Percentiles rank a stretch among this genome's conserved stretches.
phyloP scores from a whole-genome alignment of 2,113 vertebrate genomes.

The Jaculus jaculus region DNA sequence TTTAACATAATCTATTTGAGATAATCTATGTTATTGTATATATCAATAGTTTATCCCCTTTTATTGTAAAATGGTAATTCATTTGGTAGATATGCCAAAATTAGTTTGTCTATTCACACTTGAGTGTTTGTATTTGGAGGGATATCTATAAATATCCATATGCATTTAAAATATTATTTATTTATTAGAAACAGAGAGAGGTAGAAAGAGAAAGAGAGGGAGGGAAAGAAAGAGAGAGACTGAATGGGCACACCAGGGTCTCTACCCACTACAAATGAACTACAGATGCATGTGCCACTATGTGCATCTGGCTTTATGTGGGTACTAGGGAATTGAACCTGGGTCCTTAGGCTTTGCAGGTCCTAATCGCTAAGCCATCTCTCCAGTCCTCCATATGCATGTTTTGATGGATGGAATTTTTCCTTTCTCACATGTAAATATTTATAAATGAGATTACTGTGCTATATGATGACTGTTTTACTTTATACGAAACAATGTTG shows the following conservation, averaged over 20 bases:
- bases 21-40: background rate
- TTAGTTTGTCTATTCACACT: background rate
- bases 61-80: slow-evolving; percentile 7
- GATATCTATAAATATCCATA: slow-evolving; percentile 18
- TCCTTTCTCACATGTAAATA: background rate
- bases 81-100: background rate
- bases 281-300: no score
- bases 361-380: no score
- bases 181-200: no score
- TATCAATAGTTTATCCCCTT: slow-evolving; percentile 3
- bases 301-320: no score
- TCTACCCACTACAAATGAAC: no score
- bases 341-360: no score
- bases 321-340: no score
- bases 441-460: background rate
- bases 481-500: background rate
- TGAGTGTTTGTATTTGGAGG: background rate
- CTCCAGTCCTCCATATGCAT: background rate
- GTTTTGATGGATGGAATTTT: slow-evolving; percentile 10
- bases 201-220: no score
- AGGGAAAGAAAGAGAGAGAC: no score
- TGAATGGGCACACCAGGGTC: no score
- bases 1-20: no score
- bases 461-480: background rate
- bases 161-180: background rate